Base-by-base conservation (phyloP, 2,888 invertebrate genomes). In the Cotesia congregata region DNA sequence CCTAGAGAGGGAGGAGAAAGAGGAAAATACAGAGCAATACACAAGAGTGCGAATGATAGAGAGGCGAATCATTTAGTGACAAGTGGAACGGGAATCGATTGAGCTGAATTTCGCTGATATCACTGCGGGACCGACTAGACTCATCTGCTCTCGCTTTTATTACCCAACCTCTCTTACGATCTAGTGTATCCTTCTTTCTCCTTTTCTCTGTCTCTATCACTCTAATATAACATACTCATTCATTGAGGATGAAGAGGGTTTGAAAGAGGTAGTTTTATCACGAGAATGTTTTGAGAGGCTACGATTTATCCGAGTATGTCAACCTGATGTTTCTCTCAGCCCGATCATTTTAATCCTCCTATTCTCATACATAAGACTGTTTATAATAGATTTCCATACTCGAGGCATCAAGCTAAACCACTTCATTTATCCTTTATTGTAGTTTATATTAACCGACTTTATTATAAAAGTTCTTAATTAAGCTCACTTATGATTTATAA, bases 231-330 rank as follows among this genome's bases (percentile, higher is more conserved):
- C 50, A 12, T 12, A 50, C 50, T 12, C 50, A 12, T 12, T 50
- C 50, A 50, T 67, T 59, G 68, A 30, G 60, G 15, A 67, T 41
- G 65, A 50, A 72, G 62, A 60, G 40, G 62, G 65, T 39, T 38
- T 64, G 64, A 9, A 71, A 67, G 74, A 50, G 61, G 62, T 74
- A 65, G 74, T 80, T 80, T 81, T 79, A 79, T 81, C 81, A 76
- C 78, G 40, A 40, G 70, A 75, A 78, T 80, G 76, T 81, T 81
- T 78, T 78, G 80, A 81, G 80, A 79, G 72, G 41, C 65, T 41
- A 72, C 61, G 61, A 61, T 60, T 15, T 40, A 15, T 71, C 38
- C 41, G 38, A 60, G 61, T 61, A 60, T 39, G 62, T 61, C 61
- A 71, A 71, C 71, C 30, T 65, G 74, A 68, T 76, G 72, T 74